Percentiles rank a stretch among this genome's conserved stretches.
Evolutionary conservation across 2,888 invertebrate genomes (phyloP).

Genomic region (Colostygia pectinataria): DNA sequence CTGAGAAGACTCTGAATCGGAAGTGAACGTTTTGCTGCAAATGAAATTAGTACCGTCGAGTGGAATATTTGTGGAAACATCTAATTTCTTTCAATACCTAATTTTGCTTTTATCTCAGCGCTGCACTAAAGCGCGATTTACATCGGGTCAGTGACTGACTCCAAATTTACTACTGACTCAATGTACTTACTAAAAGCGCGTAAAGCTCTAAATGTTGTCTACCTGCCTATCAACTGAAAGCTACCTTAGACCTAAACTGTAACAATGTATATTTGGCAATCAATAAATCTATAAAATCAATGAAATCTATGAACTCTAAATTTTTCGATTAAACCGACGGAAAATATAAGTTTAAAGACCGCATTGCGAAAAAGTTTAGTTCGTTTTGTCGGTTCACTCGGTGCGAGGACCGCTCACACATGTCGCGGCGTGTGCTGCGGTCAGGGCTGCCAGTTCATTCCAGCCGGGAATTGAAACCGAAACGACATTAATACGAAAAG

Average conservation of each 20-base stretch:
- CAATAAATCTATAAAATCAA: no score
- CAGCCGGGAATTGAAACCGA: constrained; percentile 36
- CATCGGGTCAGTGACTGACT: no score
- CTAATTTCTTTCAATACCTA: constrained; percentile 31
- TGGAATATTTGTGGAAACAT: constrained; percentile 21
- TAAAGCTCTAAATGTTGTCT: no score
- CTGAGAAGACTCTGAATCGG: constrained; percentile 14
- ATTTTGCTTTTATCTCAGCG: constrained; percentile 35
- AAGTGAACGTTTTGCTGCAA: constrained; percentile 29
- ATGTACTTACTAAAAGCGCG: no score
- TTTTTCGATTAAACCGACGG: constrained; percentile 53
- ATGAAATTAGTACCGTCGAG: constrained; percentile 32
- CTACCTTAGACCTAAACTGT: no score
- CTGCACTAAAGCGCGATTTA: constrained; percentile 33
- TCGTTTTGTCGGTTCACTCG: constrained; percentile 55
- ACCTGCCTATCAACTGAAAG: no score
- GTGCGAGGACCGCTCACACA: constrained; percentile 59
- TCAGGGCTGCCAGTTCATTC: constrained; percentile 36
- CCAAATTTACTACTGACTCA: no score
- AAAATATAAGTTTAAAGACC: constrained; percentile 68
- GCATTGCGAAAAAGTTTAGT: constrained; percentile 76
- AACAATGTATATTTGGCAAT: no score
- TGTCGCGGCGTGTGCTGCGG: constrained; percentile 57
- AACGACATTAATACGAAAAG: constrained; percentile 38
- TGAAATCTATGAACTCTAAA: no score